phyloP scores from a whole-genome alignment of 2,113 vertebrate species.

The Pimephales promelas region DNA sequence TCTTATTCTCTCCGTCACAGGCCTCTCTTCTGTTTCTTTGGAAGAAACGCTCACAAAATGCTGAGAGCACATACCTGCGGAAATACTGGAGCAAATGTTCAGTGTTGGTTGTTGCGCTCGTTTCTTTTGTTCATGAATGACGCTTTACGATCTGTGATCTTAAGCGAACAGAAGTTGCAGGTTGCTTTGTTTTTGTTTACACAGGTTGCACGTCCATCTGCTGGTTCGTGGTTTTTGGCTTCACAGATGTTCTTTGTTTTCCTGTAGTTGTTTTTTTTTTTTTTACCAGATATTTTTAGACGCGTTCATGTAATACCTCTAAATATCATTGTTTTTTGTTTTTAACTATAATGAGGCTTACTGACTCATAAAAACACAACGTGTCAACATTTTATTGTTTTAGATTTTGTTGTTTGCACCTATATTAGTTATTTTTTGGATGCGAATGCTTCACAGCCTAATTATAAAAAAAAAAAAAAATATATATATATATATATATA shows the following conservation, averaged over 20 bases:
- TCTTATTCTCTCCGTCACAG: conserved; percentile 6
- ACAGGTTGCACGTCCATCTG: conserved; percentile 21
- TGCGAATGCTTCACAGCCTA: too few relatives aligned
- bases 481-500: neutral
- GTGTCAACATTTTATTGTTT: neutral
- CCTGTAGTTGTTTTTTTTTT: neutral
- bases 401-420: too few relatives aligned
- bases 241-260: conserved; percentile 11
- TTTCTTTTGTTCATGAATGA: neutral
- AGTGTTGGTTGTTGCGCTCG: neutral
- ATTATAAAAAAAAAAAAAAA: too few relatives aligned
- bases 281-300: neutral
- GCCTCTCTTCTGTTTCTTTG: conserved; percentile 9
- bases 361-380: too few relatives aligned
- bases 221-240: neutral
- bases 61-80: conserved; percentile 19
- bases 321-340: neutral
- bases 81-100: conserved; percentile 11
- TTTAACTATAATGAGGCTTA: neutral
- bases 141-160: neutral
- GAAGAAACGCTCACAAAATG: neutral
- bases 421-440: too few relatives aligned
- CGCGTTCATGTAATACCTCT: neutral
- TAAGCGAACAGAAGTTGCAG: conserved; percentile 19
- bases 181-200: conserved; percentile 28